Base-by-base conservation (phyloP, 2,113 vertebrate species). In the Trachemys scripta region DNA sequence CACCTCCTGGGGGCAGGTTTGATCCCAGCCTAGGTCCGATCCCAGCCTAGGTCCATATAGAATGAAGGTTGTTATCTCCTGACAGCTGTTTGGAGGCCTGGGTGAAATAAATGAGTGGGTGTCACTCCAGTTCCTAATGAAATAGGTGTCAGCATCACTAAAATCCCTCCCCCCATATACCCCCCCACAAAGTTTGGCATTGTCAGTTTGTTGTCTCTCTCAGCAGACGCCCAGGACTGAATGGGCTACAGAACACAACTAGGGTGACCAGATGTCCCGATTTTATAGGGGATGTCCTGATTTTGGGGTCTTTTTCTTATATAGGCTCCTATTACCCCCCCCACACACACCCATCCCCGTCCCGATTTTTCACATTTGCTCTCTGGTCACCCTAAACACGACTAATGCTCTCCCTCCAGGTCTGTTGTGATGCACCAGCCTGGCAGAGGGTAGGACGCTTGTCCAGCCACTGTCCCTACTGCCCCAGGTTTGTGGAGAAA, bases 61-160 rank as follows among this genome's bases (percentile, higher is more conserved):
- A 38, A n/a, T n/a, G n/a, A 22, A 72, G 19, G n/a, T 22, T 90
- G 79, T 14, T 47, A 78, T 92, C 94, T 69, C 94, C 92, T 97
- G 92, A 96, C 88, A 96, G 65, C 90, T 42, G 10, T 45, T 69
- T 12, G 42, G 72, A 10, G 38, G 93, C 75, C 90, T 65, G 93
- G 96, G 91, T 75, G 91, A 95, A 96, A 96, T 2, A 0, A 35
- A 80, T 93, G 11, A 38, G 31, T 65, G 62, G 35, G 11, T 80
- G 83, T 97, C 80, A 75, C 8, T 93, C 79, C 82, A 94, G 82
- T 2, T 94, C 94, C 88, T 20, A 10, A 89, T 22, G 92, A 96
- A 96, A 95, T 92, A 95, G 96, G 85, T 62, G 87, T 80, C 75
- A 92, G 47, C 25, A 35, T 75, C 35, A 42, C n/a, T 50, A 84